These are phyloP conservation scores for Sminthurides bifidus DNA, from an alignment of 1,140 invertebrate genomes.

Conservation along the genomic window DNA sequence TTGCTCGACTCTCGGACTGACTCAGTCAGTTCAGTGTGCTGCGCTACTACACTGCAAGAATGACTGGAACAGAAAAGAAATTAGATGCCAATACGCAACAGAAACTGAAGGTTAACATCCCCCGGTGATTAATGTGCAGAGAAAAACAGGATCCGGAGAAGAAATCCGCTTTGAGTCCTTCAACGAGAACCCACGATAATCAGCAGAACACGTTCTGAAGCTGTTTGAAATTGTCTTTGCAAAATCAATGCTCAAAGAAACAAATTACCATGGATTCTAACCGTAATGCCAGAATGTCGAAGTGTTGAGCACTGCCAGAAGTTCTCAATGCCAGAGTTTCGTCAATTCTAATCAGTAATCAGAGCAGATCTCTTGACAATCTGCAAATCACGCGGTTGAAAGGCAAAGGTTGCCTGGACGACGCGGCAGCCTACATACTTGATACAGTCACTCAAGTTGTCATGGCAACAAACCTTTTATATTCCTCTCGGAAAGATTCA, in stretches of 20 bases:
- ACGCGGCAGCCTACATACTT: no score
- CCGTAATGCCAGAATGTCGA: not conserved
- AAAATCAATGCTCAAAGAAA: not conserved
- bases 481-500: no score
- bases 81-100: not conserved
- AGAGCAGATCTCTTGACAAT: no score
- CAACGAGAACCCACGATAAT: no score
- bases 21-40: not conserved
- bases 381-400: no score
- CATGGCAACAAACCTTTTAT: no score
- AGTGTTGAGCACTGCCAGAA: not conserved
- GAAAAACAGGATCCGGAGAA: not conserved
- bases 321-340: not conserved
- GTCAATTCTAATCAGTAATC: no score
- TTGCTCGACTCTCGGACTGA: no score
- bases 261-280: not conserved
- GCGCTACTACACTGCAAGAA: not conserved
- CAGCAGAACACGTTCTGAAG: no score
- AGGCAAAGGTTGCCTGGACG: no score
- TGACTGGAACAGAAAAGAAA: not conserved
- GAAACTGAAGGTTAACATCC: slow-evolving; percentile 8
- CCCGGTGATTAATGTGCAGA: not conserved
- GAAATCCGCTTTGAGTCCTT: not conserved
- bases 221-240: no score
- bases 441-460: no score